phyloP scores from a whole-genome alignment of 2,888 invertebrate genomes.

The Diogma glabrata region DNA sequence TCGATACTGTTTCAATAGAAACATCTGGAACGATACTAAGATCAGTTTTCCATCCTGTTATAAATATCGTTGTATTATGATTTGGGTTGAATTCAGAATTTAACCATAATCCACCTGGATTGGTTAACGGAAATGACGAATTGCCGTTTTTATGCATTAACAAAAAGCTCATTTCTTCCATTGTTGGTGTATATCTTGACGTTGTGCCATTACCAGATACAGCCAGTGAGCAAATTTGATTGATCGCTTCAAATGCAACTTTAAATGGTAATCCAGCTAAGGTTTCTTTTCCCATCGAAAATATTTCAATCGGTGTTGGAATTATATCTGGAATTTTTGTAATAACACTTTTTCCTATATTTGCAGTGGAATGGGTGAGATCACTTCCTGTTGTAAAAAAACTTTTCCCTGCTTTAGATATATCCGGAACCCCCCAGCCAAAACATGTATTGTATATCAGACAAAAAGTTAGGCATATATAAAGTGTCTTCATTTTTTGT shows the following conservation, averaged over 20 bases:
- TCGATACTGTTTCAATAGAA: not conserved
- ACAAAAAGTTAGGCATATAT: too few species aligned
- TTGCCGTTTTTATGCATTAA: not conserved
- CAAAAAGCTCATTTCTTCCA: not conserved
- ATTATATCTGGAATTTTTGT: constrained; percentile 15
- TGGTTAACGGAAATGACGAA: not conserved
- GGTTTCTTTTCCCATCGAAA: not conserved
- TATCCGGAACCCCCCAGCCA: too few species aligned
- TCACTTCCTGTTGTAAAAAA: too few species aligned
- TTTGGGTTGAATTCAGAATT: not conserved
- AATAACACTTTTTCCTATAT: not conserved
- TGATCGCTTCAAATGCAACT: not conserved
- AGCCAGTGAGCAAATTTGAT: constrained; percentile 4
- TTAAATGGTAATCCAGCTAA: not conserved
- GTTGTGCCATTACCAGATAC: not conserved
- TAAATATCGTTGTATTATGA: not conserved
- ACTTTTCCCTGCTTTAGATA: too few species aligned
- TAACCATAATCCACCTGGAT: not conserved
- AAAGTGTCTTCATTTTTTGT: too few species aligned
- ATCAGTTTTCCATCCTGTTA: constrained; percentile 3
- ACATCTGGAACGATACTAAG: not conserved
- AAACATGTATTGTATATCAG: too few species aligned
- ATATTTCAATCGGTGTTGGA: constrained; percentile 15
- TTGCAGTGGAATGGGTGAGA: not conserved
- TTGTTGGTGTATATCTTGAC: not conserved